Conservation (phyloP, 2,888 invertebrate genomes). For the Phania funesta region DNA sequence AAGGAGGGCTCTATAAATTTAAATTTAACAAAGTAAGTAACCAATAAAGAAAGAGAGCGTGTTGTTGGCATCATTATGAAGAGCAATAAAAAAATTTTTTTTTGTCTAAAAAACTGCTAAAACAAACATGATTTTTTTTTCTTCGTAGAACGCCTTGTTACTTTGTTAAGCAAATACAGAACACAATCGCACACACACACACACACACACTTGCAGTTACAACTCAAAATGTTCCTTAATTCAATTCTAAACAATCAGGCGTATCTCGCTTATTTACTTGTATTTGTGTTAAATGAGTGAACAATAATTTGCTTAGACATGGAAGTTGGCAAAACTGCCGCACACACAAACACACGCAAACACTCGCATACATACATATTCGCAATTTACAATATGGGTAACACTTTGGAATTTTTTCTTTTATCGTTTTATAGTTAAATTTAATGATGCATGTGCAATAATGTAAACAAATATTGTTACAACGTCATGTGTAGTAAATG, state of each 20-base stretch:
- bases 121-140: background rate
- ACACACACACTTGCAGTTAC: background rate
- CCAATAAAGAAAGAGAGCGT: background rate
- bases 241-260: constrained; percentile 43
- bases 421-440: constrained; percentile 61
- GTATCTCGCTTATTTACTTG: constrained; percentile 19
- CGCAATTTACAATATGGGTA: constrained; percentile 38
- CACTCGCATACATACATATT: background rate
- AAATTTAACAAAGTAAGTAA: no score
- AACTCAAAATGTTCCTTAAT: constrained; percentile 12
- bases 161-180: constrained; percentile 10
- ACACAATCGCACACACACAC: background rate
- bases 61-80: constrained; percentile 31
- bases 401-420: constrained; percentile 54
- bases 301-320: constrained; percentile 50
- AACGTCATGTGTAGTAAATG: constrained; percentile 42
- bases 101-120: background rate
- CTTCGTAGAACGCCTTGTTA: constrained; percentile 1
- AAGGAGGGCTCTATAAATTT: no score
- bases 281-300: constrained; percentile 51
- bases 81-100: constrained; percentile 49
- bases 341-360: background rate
- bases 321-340: background rate
- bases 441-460: constrained; percentile 65
- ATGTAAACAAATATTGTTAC: constrained; percentile 54